Base-by-base conservation (phyloP, 2,113 vertebrate genomes). In the Microcebus tavaratra region DNA sequence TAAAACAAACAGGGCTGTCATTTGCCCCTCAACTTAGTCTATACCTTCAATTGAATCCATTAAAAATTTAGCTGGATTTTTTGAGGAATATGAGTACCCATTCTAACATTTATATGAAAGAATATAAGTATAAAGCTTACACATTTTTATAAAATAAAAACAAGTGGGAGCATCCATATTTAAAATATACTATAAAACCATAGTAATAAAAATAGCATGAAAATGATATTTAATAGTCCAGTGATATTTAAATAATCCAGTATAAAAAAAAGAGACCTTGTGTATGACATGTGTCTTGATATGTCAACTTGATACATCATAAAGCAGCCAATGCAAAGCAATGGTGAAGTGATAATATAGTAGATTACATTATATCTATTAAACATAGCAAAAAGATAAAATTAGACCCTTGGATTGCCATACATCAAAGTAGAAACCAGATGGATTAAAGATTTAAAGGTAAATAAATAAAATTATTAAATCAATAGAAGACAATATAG, bases 121-220 rank as follows among this genome's bases (percentile, higher is more conserved):
- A 91, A 68, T 90, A 53, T 50, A 91, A 79, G 27, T 73, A 45
- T 7, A 79, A 20, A 91, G 48, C 4, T 67, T 92, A 11, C 25
- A 90, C 25, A 88, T 57, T 89, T 89, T 94, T 89, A 25, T 63
- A 81, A 90, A 50, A 57, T 39, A 57, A 95, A 95, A 90, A 8
- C 27, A 39, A 36, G 34, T 9, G 3, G 9, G 5, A 34, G 11
- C 10, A 31, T 81, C 31, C 7, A 39, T 92, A 84, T 79, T 70
- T 72, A 14, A 79, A 82, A 53, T 0, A 53, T 8, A 78, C 50
- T 78, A 50, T 10, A 57, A 83, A 87, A 2, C 4, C n/a, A 70
- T 10, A 75, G 17, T 85, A 72, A 73, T 92, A 39, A 61, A 68
- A 63, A 75, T 57, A 70, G 14, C 36, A 55, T 90, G n/a, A 73